A percentile compares a stretch with the other conserved stretches of the same genome.
These are phyloP conservation scores for Druceiella hillmani DNA, from an alignment of 2,888 invertebrate species.

Conservation along the genomic window DNA sequence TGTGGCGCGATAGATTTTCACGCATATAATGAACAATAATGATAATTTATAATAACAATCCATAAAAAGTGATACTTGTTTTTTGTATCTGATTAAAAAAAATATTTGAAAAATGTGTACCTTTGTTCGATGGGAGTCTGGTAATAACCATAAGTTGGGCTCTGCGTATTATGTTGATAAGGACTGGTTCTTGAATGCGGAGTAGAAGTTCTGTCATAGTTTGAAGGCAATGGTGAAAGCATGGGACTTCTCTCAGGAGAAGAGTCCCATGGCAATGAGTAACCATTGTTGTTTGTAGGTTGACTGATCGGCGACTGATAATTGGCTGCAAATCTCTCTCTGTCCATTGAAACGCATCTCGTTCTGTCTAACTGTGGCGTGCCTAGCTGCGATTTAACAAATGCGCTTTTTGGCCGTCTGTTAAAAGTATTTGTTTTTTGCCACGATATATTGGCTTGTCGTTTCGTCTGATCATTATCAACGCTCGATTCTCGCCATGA, in stretches of 20 bases:
- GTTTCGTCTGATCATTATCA: conserved; percentile 35
- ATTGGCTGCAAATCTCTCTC: conserved; percentile 43
- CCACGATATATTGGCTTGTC: conserved; percentile 38
- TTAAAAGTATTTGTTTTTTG: conserved; percentile 42
- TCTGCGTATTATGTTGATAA: no score
- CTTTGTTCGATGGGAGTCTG: no score
- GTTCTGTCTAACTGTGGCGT: conserved; percentile 34
- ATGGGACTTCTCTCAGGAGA: conserved; percentile 49
- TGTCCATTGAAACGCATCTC: conserved; percentile 44
- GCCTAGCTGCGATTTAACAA: conserved; percentile 31
- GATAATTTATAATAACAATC: no score
- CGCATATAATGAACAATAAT: no score
- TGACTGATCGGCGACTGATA: conserved; percentile 34
- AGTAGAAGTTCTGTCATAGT: conserved; percentile 18
- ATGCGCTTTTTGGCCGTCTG: conserved; percentile 41
- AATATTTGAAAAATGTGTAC: no score
- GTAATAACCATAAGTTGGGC: no score
- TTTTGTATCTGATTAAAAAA: no score
- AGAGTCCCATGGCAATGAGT: conserved; percentile 42
- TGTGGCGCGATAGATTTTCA: no score
- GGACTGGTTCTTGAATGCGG: conserved; percentile 22
- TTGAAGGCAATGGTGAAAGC: conserved; percentile 24
- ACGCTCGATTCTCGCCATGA: conserved; percentile 46
- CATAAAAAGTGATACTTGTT: no score
- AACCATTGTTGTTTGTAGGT: conserved; percentile 15